Conservation (phyloP, 2,797 vertebrate genomes). For the Ficedula albicollis region DNA sequence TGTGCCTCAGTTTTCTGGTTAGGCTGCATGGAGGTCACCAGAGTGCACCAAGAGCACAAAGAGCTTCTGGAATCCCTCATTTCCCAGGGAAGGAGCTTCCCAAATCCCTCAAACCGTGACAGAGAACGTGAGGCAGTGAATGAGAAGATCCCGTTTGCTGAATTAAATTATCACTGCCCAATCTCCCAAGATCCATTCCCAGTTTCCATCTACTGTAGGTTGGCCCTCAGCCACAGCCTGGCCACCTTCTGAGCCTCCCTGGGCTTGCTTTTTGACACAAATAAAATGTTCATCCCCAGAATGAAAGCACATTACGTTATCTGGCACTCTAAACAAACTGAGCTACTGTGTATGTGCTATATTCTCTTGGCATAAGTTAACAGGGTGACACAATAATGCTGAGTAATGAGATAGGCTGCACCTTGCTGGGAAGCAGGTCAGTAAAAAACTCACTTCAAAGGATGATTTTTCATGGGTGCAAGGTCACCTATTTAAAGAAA, state of each 20-base stretch:
- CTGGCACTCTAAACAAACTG: neutral
- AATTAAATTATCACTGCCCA: neutral
- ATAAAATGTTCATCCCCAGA: neutral
- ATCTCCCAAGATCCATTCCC: neutral
- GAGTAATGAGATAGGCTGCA: neutral
- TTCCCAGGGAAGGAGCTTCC: neutral
- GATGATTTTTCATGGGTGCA: neutral
- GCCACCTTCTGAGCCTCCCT: neutral
- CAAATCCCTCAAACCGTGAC: neutral
- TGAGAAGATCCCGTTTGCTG: neutral
- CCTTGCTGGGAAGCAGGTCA: neutral
- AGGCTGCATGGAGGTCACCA: neutral
- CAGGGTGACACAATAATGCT: neutral
- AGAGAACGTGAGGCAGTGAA: neutral
- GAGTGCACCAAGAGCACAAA: neutral
- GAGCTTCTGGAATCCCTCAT: neutral
- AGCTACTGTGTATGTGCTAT: accelerated
- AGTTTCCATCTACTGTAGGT: accelerated
- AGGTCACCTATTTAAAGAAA: neutral
- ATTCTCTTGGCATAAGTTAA: neutral
- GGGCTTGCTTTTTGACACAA: neutral
- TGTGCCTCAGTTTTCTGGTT: neutral
- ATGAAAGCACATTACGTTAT: neutral
- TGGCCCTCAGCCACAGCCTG: neutral
- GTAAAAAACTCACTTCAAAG: neutral